A percentile compares a stretch with the other conserved stretches of the same genome.
phyloP scores from a whole-genome alignment of 2,888 invertebrate genomes.

The Lottia scabra region DNA sequence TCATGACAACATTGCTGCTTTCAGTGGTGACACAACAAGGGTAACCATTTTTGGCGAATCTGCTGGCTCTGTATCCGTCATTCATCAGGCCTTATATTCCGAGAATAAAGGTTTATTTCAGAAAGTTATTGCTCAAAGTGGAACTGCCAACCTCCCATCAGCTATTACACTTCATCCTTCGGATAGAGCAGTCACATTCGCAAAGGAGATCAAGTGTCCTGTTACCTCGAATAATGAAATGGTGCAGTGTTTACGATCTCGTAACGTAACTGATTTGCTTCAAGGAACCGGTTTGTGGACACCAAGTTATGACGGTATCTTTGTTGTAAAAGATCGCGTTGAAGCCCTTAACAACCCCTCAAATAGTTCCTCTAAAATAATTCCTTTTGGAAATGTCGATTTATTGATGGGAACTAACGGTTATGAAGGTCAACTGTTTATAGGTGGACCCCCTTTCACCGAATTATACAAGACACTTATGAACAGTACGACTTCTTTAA shows the following conservation, averaged over 20 bases:
- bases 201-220: not conserved
- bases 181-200: not conserved
- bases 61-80: constrained; percentile 20
- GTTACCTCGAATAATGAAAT: not conserved
- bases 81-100: constrained; percentile 19
- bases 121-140: constrained; percentile 23
- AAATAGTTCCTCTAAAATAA: not conserved
- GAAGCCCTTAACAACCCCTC: not conserved
- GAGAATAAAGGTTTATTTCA: constrained; percentile 18
- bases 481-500: not conserved
- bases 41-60: constrained; percentile 21
- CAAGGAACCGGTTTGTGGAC: not conserved
- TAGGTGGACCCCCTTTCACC: not conserved
- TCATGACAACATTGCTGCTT: constrained; percentile 18
- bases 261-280: not conserved
- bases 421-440: not conserved
- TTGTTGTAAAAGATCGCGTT: not conserved
- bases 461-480: not conserved
- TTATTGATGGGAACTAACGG: not conserved
- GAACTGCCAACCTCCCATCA: not conserved
- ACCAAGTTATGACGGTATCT: not conserved
- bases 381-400: not conserved
- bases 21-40: constrained; percentile 24
- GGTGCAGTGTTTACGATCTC: not conserved
- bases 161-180: not conserved